Evolutionary conservation across 2,113 vertebrate genomes (phyloP).

Genomic region (Rhinogobius similis): DNA sequence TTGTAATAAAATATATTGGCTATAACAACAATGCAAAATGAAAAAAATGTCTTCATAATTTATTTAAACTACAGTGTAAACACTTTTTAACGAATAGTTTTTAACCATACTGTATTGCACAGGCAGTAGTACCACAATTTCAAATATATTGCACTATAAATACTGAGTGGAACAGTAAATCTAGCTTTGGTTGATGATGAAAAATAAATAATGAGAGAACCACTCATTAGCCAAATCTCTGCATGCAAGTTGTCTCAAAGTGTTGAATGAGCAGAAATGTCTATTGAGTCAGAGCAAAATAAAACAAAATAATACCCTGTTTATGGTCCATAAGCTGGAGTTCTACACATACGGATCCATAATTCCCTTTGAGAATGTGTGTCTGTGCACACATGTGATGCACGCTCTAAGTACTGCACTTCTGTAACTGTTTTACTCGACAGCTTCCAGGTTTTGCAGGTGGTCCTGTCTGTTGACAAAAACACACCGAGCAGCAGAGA

Average conservation of each 20-base stretch:
- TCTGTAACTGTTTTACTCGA: slow-evolving; percentile 21
- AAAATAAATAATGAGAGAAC: slow-evolving; percentile 17
- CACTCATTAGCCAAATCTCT: slow-evolving; percentile 9
- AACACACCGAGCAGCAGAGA: slow-evolving; percentile 74
- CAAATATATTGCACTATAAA: not conserved
- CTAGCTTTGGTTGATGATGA: slow-evolving; percentile 43
- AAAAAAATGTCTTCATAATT: not conserved
- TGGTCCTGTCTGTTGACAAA: slow-evolving; percentile 89
- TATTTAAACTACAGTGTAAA: not conserved
- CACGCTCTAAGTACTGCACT: not conserved
- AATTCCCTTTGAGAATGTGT: not conserved
- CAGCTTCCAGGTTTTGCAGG: slow-evolving; percentile 65
- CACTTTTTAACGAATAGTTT: not conserved
- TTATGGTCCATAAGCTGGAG: not conserved
- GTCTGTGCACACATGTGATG: not conserved
- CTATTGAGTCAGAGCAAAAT: slow-evolving; percentile 19
- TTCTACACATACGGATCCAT: slow-evolving; percentile 8
- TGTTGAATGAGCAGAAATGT: not conserved
- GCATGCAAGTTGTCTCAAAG: slow-evolving; percentile 12
- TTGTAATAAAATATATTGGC: not conserved
- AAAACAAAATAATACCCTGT: slow-evolving; percentile 3
- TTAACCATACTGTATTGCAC: slow-evolving; percentile 42
- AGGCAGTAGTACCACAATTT: slow-evolving; percentile 23
- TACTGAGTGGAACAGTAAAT: slow-evolving; percentile 21
- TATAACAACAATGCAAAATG: not conserved